These are phyloP conservation scores for Tragelaphus imberbis DNA, from an alignment of 2,113 vertebrate genomes.

Conservation along the genomic window DNA sequence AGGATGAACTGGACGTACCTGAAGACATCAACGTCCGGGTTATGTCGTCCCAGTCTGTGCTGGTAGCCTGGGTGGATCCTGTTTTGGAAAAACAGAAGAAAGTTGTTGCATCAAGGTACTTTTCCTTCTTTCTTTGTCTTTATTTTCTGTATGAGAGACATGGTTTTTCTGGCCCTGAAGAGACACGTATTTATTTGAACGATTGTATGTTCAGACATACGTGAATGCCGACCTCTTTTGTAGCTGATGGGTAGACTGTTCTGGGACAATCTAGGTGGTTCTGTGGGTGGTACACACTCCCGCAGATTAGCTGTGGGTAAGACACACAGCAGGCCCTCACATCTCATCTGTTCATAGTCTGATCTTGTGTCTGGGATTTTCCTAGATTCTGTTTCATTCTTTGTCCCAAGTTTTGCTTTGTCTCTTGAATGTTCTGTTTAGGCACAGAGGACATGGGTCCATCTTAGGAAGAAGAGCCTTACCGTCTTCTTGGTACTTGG, in stretches of 20 bases:
- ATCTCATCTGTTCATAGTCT: neutral
- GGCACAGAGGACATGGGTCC: too few relatives aligned
- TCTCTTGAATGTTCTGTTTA: neutral
- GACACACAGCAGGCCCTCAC: neutral
- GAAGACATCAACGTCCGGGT: constrained; percentile 92
- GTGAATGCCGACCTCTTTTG: neutral
- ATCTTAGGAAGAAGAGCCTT: neutral
- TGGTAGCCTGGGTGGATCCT: constrained; percentile 94
- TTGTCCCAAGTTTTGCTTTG: neutral
- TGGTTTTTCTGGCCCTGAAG: neutral
- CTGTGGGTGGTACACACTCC: neutral
- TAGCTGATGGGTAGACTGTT: neutral
- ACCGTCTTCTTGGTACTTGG: rapidly evolving
- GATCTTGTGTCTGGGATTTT: neutral
- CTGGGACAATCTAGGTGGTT: neutral
- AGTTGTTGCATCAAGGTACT: constrained; percentile 77
- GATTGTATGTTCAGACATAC: neutral
- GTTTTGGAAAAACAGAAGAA: constrained; percentile 87
- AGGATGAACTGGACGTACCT: constrained; percentile 85
- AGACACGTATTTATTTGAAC: neutral
- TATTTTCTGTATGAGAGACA: neutral
- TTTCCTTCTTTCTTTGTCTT: neutral
- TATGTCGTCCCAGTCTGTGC: constrained; percentile 95
- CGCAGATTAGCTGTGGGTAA: neutral
- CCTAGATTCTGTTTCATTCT: neutral